Base-by-base conservation (phyloP, 2,113 vertebrate species). In the Gobius niger region DNA sequence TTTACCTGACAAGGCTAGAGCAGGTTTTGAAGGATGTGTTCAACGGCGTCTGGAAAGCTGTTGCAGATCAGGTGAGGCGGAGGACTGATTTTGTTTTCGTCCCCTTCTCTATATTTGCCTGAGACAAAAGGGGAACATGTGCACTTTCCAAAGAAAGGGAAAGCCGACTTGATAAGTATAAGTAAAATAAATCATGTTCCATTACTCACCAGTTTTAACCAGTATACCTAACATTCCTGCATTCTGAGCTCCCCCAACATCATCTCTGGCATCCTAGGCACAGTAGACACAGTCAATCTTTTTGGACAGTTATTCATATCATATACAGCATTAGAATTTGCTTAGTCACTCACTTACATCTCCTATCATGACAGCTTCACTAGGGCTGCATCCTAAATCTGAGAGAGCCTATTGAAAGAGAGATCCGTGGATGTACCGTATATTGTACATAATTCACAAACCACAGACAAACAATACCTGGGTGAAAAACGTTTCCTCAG, bases 361-460 rank as follows among this genome's bases (percentile, higher is more conserved):
- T 69, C 98, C 98, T 0, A 99, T 98, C 98, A 99, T 98, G 75
- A 98, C 2, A 0, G 95, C 93, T 84, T 99, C 96, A 79, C 90
- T 90, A 0, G 97, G 95, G 93, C 87, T 96, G 89, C 88, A 91
- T n/a, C 83, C 83, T 41, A 91, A 67, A 67, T 88, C 87, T 16
- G 80, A 79, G 51, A 91, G 75, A 54, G 88, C 89, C 89, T 91
- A 2, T 47, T 13, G 13, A 15, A 63, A 59, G 41, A 44, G 60
- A 56, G 53, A 11, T 41, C 66, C 0, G 10, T 72, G 7, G 15
- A 7, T 19, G 19, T 14, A 51, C n/a, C 7, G 15, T 3, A n/a
- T 15, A 7, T n/a, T 52, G 8, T 52, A 52, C 12, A 41, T 53
- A 47, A 47, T 70, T 5, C 6, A 5, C 52, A 56, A 13, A 34